phyloP scores from a whole-genome alignment of 2,113 vertebrate genomes.

The Struthio camelus region DNA sequence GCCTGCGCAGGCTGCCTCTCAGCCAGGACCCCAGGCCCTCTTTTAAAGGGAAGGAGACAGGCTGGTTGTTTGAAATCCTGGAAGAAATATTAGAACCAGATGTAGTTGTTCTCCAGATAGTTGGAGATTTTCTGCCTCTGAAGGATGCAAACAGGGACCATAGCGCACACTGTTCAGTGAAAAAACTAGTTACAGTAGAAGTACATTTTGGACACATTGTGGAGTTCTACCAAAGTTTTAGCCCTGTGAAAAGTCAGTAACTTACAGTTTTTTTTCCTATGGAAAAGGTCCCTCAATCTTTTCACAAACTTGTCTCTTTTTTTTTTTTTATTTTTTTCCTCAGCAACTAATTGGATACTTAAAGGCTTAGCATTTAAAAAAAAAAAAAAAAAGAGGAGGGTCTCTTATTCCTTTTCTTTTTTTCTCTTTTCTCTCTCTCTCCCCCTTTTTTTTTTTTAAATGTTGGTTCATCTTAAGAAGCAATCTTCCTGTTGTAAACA shows the following conservation, averaged over 20 bases:
- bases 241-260: not conserved
- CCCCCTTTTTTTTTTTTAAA: too few relatives aligned
- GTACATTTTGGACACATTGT: not conserved
- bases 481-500: not conserved
- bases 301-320: not conserved
- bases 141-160: not conserved
- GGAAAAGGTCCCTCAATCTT: not conserved
- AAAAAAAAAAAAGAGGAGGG: not conserved
- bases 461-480: not conserved
- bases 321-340: too few relatives aligned
- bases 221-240: not conserved
- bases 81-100: not conserved
- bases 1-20: too few relatives aligned
- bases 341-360: not conserved
- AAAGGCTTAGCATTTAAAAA: not conserved
- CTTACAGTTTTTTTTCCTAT: not conserved
- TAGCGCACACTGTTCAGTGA: not conserved
- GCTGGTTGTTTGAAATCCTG: not conserved
- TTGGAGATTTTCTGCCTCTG: not conserved
- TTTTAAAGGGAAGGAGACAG: not conserved
- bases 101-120: not conserved
- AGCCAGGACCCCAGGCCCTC: too few relatives aligned
- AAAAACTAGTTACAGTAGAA: not conserved
- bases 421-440: too few relatives aligned
- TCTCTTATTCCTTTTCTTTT: not conserved